Evolutionary conservation across 2,888 invertebrate species (phyloP), one percentile per base, ranked within the genome.

Genomic region (Plagodis dolabraria): DNA sequence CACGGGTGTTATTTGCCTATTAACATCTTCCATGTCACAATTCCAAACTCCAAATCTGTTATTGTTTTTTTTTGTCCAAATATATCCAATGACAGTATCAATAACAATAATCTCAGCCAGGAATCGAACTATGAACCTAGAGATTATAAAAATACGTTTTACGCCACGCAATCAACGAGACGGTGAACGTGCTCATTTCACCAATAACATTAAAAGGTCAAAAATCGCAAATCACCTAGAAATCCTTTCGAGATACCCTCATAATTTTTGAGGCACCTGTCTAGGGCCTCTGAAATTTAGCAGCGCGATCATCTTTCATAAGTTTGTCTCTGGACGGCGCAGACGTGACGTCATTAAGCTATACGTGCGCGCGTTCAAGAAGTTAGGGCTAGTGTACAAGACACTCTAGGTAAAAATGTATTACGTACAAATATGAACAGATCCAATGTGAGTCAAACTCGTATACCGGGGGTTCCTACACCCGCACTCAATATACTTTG

Each of bases 241-340:
- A 35, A 51, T 12, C 34, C 42, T 43, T 12, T 35, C 11, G 36
- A 36, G 2, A 44, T 35, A 43, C 43, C 52, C 52, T 45, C 50
- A 7, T 52, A 45, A 52, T 45, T 44, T 52, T 10, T 43, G 9
- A 34, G 51, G 43, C 51, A 35, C 51, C 51, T 51, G 51, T 34
- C 43, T 51, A 44, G 42, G 42, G 33, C 8, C 49, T 7, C 40
- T 49, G 49, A 49, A 49, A 40, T 49, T 40, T 49, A n/a, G 7
- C 35, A 35, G 43, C 10, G 12, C 44, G 52, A 52, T 52, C 52
- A 45, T 52, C 52, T 52, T 52, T 52, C 52, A 52, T 33, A 45
- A 52, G 44, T 52, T 52, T 45, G 45, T 52, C 44, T 52, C 44
- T 10, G 52, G 52, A 52, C 52, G 52, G 52, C 45, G 44, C 43